Evolutionary conservation across 2,888 invertebrate genomes (phyloP).

Genomic region (Lasius platythorax): DNA sequence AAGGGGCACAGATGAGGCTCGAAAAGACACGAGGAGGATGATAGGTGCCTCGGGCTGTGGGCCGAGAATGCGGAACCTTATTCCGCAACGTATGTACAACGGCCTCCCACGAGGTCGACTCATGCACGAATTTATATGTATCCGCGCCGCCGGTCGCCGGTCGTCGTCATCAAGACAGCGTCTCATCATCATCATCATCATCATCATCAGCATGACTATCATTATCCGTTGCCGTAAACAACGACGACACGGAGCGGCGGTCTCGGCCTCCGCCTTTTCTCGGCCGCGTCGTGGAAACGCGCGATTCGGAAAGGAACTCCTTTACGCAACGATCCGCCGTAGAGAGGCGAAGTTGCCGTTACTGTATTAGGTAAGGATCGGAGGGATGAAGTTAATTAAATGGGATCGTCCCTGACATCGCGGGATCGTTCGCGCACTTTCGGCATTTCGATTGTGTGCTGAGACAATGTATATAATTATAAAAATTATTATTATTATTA

Average conservation of each 20-base stretch:
- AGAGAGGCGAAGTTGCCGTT: slow-evolving; percentile 61
- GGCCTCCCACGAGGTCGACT: slow-evolving; percentile 75
- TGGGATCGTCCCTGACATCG: not conserved
- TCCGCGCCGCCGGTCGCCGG: slow-evolving; percentile 18
- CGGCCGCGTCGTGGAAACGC: slow-evolving; percentile 57
- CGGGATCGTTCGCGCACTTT: not conserved
- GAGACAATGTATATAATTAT: not conserved
- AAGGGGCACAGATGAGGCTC: slow-evolving; percentile 46
- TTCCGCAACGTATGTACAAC: slow-evolving; percentile 60
- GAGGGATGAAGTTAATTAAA: slow-evolving; percentile 59
- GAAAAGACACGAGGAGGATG: slow-evolving; percentile 71
- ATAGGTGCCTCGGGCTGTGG: slow-evolving; percentile 83
- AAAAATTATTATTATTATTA: not conserved
- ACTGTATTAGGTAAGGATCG: slow-evolving; percentile 66
- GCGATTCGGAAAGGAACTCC: slow-evolving; percentile 54
- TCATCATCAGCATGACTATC: slow-evolving; percentile 52
- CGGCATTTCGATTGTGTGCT: not conserved
- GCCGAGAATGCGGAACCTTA: slow-evolving; percentile 85
- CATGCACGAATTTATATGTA: slow-evolving; percentile 76
- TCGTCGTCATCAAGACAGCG: slow-evolving; percentile 38
- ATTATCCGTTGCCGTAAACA: slow-evolving; percentile 53
- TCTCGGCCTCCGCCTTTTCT: slow-evolving; percentile 19
- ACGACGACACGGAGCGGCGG: slow-evolving; percentile 45
- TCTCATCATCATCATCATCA: slow-evolving; percentile 30
- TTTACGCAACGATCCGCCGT: slow-evolving; percentile 72